Evolutionary conservation across 2,797 vertebrate species (phyloP).

Genomic region (Galagoides demidoff): DNA sequence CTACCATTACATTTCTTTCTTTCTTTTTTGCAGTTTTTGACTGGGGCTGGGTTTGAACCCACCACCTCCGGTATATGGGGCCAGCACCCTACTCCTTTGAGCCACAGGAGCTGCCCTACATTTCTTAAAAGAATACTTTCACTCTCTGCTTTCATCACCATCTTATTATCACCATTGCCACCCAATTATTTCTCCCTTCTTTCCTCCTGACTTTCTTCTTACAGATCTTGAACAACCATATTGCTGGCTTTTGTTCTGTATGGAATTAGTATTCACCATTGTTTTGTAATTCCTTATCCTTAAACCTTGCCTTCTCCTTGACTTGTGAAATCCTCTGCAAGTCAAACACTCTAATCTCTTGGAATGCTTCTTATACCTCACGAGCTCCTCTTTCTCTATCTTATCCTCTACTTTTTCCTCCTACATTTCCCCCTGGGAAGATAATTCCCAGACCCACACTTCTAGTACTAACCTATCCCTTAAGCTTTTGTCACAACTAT

Average conservation of each 20-base stretch:
- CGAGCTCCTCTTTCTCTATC: not conserved
- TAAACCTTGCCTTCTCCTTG: not conserved
- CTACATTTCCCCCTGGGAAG: not conserved
- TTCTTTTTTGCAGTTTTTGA: no score
- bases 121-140: no score
- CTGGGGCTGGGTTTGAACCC: no score
- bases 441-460: not conserved
- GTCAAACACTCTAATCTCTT: not conserved
- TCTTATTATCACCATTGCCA: not conserved
- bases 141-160: no score
- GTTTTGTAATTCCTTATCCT: not conserved
- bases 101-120: no score
- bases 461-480: not conserved
- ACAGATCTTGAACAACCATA: not conserved
- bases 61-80: no score
- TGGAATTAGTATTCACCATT: not conserved
- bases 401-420: not conserved
- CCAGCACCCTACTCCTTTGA: no score
- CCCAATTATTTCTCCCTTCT: not conserved
- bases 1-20: not conserved
- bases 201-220: not conserved
- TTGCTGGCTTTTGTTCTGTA: not conserved
- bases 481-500: not conserved
- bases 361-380: not conserved
- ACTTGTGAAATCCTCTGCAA: not conserved